Evolutionary conservation across 2,797 vertebrate genomes (phyloP).

Genomic region (Urocyon cinereoargenteus): DNA sequence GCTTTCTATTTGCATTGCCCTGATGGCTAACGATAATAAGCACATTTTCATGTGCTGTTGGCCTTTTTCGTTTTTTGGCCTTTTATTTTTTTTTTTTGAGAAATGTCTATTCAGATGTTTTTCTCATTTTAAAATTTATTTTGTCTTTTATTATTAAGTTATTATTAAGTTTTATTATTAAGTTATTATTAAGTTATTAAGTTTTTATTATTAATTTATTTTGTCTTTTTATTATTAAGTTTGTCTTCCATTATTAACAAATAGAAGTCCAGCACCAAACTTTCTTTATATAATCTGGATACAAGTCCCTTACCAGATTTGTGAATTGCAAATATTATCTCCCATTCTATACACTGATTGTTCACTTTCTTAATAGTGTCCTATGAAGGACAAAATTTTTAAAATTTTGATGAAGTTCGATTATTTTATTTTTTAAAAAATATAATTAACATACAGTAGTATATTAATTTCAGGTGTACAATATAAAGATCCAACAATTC

Average conservation of each 20-base stretch:
- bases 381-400: neutral
- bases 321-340: neutral
- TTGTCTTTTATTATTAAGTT: neutral
- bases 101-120: neutral
- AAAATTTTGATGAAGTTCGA: neutral
- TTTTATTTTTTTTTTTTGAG: neutral
- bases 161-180: no score
- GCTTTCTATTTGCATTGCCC: neutral
- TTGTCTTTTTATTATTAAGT: no score
- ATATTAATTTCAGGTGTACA: neutral
- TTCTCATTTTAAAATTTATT: neutral
- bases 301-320: neutral
- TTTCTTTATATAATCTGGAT: neutral
- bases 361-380: neutral
- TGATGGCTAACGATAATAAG: neutral
- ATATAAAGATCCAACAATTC: neutral
- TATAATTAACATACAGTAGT: neutral
- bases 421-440: neutral
- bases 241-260: no score
- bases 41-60: neutral
- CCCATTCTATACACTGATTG: neutral
- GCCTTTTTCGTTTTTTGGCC: neutral
- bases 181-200: no score
- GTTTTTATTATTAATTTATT: no score
- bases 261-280: neutral